Evolutionary conservation across 1,140 invertebrate genomes (phyloP), one percentile per base, ranked within the genome.

Genomic region (Palaemon carinicauda): DNA sequence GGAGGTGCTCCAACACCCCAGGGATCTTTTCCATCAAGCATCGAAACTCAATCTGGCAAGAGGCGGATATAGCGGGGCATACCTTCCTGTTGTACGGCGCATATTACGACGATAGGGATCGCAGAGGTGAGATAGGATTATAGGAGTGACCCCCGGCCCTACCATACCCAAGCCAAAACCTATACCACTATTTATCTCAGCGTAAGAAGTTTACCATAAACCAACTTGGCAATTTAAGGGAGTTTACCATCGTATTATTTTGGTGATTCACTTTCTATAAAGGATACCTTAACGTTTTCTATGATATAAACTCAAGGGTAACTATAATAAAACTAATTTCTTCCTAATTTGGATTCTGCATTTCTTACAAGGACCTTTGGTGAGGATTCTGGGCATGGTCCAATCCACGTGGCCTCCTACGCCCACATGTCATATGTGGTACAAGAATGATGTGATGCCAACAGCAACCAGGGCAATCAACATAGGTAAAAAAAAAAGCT

Each of bases 351-450:
- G 21, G 50, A 0, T 52, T 24, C 51, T 31, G 14, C 17, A 41
- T 7, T 19, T n/a, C 19, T 12, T 17, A 24, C 73, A 83, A 71
- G 82, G 82, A 2, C 71, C 82, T 5, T 10, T 75, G 1, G 73
- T 83, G 15, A 54, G 82, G 21, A n/a, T 83, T 29, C 50, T 83
- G 52, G 73, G 56, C 19, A 60, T 83, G 82, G 82, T 56, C n/a
- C 71, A 83, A 52, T 24, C 52, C 1, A 9, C 73, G 3, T 41
- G n/a, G 27, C 82, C 82, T 10, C 82, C 82, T 10, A 75, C 73
- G 12, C 82, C 82, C 73, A 71, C 74, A 1, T 83, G 82, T 74
- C 82, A 83, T 27, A 52, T 83, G 31, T 83, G 82, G 82, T 83
- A 75, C 53, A 1, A 74, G n/a, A 50, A 53, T 50, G 82, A 83